Conservation (phyloP, 2,888 invertebrate genomes). For the Chrysotoxum bicinctum region DNA sequence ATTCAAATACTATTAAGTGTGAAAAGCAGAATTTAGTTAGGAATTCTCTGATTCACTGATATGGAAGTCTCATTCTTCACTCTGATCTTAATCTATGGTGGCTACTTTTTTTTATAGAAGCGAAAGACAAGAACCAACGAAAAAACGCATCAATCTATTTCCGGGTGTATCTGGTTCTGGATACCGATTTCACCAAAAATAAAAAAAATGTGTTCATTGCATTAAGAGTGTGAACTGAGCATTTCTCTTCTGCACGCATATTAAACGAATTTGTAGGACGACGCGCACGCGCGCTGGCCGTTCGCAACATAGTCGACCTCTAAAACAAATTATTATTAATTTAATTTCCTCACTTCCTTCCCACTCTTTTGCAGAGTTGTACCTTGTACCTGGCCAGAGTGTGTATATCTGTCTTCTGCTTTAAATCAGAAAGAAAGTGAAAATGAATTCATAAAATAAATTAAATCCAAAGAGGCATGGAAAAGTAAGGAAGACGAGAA, state of each 20-base stretch:
- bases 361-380: background rate
- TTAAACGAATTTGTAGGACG: background rate
- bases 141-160: conserved; percentile 27
- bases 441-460: conserved; percentile 61
- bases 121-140: background rate
- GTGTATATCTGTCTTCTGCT: background rate
- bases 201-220: conserved; percentile 11
- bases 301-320: conserved; percentile 16
- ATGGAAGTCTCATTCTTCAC: conserved; percentile 15
- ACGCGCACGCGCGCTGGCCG: conserved; percentile 13
- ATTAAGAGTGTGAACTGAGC: background rate
- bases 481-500: conserved; percentile 54
- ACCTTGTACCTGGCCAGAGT: background rate
- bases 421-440: conserved; percentile 65
- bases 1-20: conserved; percentile 24
- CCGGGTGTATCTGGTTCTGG: background rate
- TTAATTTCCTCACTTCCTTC: conserved; percentile 39
- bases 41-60: background rate
- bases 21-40: background rate
- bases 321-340: conserved; percentile 36
- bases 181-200: conserved; percentile 50
- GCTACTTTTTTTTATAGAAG: background rate
- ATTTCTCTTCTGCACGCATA: conserved; percentile 40
- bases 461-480: conserved; percentile 51
- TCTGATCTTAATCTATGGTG: conserved; percentile 13